Evolutionary conservation across 2,888 invertebrate genomes (phyloP), one percentile per base, ranked within the genome.

Genomic region (Epiperipatus broadwayi): DNA sequence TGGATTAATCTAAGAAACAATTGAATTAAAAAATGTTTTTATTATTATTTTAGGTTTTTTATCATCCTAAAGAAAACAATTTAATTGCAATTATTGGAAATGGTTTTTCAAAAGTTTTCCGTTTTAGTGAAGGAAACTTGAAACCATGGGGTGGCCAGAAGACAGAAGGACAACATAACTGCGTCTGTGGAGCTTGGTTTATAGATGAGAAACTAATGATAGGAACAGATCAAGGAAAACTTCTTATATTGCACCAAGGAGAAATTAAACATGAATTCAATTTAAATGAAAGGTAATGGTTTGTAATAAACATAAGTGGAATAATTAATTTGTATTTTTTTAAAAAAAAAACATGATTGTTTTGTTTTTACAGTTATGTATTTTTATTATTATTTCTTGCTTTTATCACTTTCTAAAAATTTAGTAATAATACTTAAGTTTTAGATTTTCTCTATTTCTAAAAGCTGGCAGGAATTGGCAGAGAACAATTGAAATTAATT

Each of bases 61-160:
- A 78, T 51, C 80, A 80, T 58, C 79, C 80, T 0, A 63, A 70
- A 33, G 81, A 83, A 52, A 67, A 69, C 16, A 75, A 75, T n/a
- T 67, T 77, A 39, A 57, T 79, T 3, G 76, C 74, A 15, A 65
- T 79, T 10, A 63, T 66, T 27, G 71, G 71, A 1, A 61, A 65
- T 27, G 70, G 70, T 38, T 68, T 73, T 3, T 75, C 80, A 51
- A 71, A 77, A 47, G 70, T 79, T 46, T 67, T 80, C 59, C 76
- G 75, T 21, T 75, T 75, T 29, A 66, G 73, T 15, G 81, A 83
- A 53, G 74, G 72, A 3, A 70, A 73, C 7, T 76, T 83, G 72
- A 70, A 79, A 22, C 78, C 78, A 44, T 81, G 75, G 63, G 81
- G 80, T 7, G 81, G 75, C 61, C 71, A 77, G 46, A 85, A 84